Base-by-base conservation (phyloP, 2,113 vertebrate species). In the Corapipo altera region DNA sequence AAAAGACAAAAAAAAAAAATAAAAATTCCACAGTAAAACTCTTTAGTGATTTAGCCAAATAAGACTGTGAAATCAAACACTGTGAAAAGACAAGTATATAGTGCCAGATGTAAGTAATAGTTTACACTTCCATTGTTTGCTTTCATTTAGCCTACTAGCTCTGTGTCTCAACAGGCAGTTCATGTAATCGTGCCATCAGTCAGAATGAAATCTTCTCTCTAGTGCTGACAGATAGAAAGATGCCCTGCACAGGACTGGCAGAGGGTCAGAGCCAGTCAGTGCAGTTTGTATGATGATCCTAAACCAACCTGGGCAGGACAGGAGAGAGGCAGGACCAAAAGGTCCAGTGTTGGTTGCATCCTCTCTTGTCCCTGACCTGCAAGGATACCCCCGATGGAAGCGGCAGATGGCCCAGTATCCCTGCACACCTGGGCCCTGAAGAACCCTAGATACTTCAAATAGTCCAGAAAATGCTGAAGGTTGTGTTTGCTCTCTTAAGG, bases 11-110 rank as follows among this genome's bases (percentile, higher is more conserved):
- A 81, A 65, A 67, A 52, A 54, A 67, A 52, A 48, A 27, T 16
- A 52, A 5, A 52, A 52, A 12, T 8, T 19, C 27, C 21, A 22
- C 48, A 51, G n/a, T 73, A 83, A 55, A 37, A 41, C 44, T 78
- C 57, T 37, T 81, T 18, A 52, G 8, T 39, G 33, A 82, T 92
- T 89, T 43, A 78, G 23, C 64, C 35, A 77, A 79, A 15, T 8
- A 37, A 51, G 41, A 39, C 33, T 54, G 43, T 51, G 69, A 96
- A 96, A 96, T 86, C 77, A 81, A 95, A 88, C 43, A 44, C 39
- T 30, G 65, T 30, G 41, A 41, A 30, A 62, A 73, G n/a, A 87
- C 85, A 88, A 72, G 20, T 22, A 21, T 4, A 20, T 15, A 57
- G 9, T 27, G 32, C 21, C 70, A 80, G 67, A 73, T 33, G 9